Evolutionary conservation across 2,113 vertebrate species (phyloP), one percentile per base, ranked within the genome.

Genomic region (Amazona guildingii): DNA sequence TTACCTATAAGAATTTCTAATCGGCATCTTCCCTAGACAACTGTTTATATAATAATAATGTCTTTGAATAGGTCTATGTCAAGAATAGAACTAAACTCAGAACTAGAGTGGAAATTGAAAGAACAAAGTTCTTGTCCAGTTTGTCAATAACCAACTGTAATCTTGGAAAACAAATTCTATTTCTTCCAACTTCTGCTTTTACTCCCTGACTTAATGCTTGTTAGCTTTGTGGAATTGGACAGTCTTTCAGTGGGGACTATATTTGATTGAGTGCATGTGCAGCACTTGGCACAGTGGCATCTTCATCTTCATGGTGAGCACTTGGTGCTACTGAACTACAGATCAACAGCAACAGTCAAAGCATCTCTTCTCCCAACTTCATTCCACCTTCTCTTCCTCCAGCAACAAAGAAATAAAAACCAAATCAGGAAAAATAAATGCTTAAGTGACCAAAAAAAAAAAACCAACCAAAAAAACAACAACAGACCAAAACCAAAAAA

Each of bases 1-100:
- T 44, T 86, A 77, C 68, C 31, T 88, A 37, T 39, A 83, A 83
- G 70, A 94, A 83, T 85, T 90, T 94, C 44, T 70, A 88, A 35
- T 66, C 0, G 0, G 13, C 72, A 77, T 46, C 24, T 93, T 95
- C 59, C 33, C 13, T 16, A 49, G 41, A 14, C 37, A 66, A 57
- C 33, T 20, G 28, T 44, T 87, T 18, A 55, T 44, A 55, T 68
- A 15, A 64, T 52, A 79, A 21, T 64, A 24, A n/a, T 16, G 35
- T 66, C 31, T 92, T 85, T n/a, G 44, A 88, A 75, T 6, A 75
- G 61, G 27, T 13, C 29, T 69, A 1, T 11, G 39, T 66, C n/a
- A 69, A 88, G 29, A 35, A 18, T 73, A 49, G 39, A 79, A 69
- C 17, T 75, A 39, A 46, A 28, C 15, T 41, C 76, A 52, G 43